phyloP scores from a whole-genome alignment of 2,113 vertebrate species.

The Spilogale gracilis region DNA sequence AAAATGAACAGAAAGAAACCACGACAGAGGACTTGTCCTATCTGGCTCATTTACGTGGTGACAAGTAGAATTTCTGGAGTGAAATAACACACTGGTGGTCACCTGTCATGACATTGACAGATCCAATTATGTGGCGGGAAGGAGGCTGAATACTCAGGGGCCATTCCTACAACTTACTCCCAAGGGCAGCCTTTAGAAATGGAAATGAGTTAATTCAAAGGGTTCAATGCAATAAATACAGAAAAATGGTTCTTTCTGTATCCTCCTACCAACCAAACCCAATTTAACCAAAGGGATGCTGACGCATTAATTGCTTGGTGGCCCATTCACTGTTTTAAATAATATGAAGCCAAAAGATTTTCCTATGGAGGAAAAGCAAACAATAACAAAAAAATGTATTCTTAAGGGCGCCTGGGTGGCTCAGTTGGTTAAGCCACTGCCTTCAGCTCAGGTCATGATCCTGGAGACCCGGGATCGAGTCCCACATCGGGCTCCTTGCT shows the following conservation, averaged over 20 bases:
- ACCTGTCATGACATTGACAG: neutral
- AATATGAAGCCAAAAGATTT: conserved; percentile 18
- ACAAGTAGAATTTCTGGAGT: neutral
- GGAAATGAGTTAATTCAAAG: neutral
- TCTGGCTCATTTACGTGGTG: neutral
- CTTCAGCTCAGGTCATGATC: no score
- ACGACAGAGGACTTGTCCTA: neutral
- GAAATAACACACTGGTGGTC: neutral
- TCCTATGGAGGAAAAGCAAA: neutral
- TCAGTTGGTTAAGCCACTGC: no score
- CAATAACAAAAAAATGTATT: neutral
- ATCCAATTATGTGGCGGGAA: neutral
- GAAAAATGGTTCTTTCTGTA: conserved; percentile 1
- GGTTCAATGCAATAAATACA: neutral
- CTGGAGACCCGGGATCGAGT: no score
- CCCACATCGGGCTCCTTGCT: no score
- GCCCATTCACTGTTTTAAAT: conserved; percentile 32
- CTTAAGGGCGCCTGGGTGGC: no score
- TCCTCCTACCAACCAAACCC: neutral
- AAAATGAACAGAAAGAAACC: neutral
- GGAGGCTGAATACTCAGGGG: neutral
- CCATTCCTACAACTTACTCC: neutral
- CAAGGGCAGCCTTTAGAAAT: conserved; percentile 2
- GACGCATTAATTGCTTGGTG: conserved; percentile 1
- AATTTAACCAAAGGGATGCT: conserved; percentile 29